Evolutionary conservation across 2,113 vertebrate species (phyloP), one percentile per base, ranked within the genome.

Genomic region (Ciconia maguari): DNA sequence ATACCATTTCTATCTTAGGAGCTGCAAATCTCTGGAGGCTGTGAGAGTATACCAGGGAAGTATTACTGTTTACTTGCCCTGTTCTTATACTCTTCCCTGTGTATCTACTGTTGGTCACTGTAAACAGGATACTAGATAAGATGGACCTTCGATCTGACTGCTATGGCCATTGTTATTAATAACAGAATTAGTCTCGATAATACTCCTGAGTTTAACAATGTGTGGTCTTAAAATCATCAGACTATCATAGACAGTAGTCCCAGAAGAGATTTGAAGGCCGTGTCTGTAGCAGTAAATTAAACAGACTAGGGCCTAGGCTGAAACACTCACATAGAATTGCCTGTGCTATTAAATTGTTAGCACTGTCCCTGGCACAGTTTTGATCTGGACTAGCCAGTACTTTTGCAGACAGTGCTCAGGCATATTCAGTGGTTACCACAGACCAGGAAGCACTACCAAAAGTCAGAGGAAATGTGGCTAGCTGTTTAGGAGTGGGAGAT

Each of bases 1-100:
- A 76, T 96, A 95, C 96, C 87, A 18, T 97, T 97, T 97, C 94
- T 96, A 71, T 97, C 94, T 96, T 96, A 97, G 96, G 95, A 96
- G 93, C 96, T 96, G 96, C 91, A 93, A 93, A 82, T 96, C 94
- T 95, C 94, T 97, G 95, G 96, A 96, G 94, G 94, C 96, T 97
- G 95, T 96, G 96, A 97, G 96, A 96, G 93, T 96, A 76, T 90
- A 48, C 13, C 9, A 97, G 96, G 96, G 96, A 97, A 94, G 95
- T 96, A 97, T 96, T 34, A 38, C 78, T 91, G 27, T 94, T 96
- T 93, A 95, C 84, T 96, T 96, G 70, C 94, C 93, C 87, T 93
- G 84, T 89, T 92, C 74, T 91, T 83, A 79, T 8, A 49, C 57
- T 94, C 91, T 91, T 96, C 89, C 54, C 58, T 87, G 27, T 61